Evolutionary conservation across 2,888 invertebrate species (phyloP).

Genomic region (Epinotia nisella): DNA sequence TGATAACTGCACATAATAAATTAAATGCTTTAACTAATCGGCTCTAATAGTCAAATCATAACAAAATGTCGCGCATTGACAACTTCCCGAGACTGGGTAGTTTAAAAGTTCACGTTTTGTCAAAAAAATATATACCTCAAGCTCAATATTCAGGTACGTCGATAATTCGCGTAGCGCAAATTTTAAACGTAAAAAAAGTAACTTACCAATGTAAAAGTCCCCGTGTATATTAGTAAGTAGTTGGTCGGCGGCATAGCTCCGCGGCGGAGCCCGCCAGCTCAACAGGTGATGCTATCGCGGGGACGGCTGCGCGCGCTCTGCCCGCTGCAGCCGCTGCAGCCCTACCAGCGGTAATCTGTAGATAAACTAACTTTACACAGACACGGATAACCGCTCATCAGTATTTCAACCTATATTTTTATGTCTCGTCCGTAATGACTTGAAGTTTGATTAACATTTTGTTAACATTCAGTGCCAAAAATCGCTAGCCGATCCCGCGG

Average conservation of each 20-base stretch:
- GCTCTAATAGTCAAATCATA: neutral
- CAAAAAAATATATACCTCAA: neutral
- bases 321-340: neutral
- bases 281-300: slow-evolving; percentile 3
- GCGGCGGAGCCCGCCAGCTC: slow-evolving; percentile 11
- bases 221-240: slow-evolving; percentile 43
- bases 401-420: neutral
- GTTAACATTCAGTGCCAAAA: too few relatives aligned
- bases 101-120: too few relatives aligned
- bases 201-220: slow-evolving; percentile 46
- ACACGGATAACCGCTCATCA: neutral
- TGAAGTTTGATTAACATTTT: neutral
- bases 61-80: neutral
- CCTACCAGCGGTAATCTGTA: neutral
- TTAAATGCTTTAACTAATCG: neutral
- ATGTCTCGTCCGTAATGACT: neutral
- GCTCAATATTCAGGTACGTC: neutral
- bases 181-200: neutral
- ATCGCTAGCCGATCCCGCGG: too few relatives aligned
- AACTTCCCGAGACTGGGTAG: neutral
- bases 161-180: neutral
- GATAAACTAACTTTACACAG: slow-evolving; percentile 10
- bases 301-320: slow-evolving; percentile 12
- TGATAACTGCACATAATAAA: neutral
- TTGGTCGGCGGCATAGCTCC: slow-evolving; percentile 29